Evolutionary conservation across 2,888 invertebrate species (phyloP).

Genomic region (Sympetrum striolatum): DNA sequence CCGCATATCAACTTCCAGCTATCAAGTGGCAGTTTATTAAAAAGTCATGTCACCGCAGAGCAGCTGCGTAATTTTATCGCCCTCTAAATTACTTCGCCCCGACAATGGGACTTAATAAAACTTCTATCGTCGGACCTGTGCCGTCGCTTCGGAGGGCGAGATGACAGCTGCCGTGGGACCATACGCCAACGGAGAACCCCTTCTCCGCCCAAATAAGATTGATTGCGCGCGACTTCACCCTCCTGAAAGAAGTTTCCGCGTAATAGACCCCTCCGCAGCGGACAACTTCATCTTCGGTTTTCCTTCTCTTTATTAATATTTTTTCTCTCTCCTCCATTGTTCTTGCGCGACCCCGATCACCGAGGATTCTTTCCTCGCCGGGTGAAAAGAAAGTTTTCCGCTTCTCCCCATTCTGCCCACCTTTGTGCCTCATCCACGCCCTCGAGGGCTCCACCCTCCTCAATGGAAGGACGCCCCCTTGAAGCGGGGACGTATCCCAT

Average conservation of each 20-base stretch:
- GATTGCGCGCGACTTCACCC: not conserved
- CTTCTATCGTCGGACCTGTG: not conserved
- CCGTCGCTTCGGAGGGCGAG: not conserved
- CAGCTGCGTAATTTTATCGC: not conserved
- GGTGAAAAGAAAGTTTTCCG: not conserved
- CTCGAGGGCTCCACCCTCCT: not conserved
- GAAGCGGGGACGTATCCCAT: not conserved
- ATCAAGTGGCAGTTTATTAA: not conserved
- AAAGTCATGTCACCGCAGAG: not conserved
- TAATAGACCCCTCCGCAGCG: not conserved
- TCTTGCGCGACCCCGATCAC: not conserved
- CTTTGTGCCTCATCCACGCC: not conserved
- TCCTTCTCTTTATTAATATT: not conserved
- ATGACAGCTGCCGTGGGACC: not conserved
- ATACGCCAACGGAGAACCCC: not conserved
- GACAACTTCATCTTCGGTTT: not conserved
- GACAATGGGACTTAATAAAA: not conserved
- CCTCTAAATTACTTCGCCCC: not conserved
- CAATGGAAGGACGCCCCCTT: not conserved
- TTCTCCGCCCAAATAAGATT: not conserved
- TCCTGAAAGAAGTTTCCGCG: not conserved
- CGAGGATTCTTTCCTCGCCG: not conserved
- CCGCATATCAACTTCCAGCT: not conserved
- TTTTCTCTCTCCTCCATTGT: not conserved
- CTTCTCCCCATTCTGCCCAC: not conserved